Conservation (phyloP, 2,888 invertebrate genomes). For the Mimachlamys varia region DNA sequence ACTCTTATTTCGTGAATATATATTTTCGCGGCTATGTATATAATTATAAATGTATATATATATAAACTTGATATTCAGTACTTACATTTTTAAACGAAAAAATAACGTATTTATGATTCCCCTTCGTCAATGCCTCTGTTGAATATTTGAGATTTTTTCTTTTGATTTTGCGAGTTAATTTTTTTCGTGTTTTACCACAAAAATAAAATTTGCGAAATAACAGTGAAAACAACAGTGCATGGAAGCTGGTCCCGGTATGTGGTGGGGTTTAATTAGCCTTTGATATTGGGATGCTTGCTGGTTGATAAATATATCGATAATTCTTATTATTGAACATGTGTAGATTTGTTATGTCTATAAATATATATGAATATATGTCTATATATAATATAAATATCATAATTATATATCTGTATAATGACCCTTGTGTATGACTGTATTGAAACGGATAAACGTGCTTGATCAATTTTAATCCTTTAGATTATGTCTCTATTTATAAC, state of each 20-base stretch:
- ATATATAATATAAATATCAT: not conserved
- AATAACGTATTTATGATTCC: too few species aligned
- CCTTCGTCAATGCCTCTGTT: too few species aligned
- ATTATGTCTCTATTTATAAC: not conserved
- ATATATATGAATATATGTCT: not conserved
- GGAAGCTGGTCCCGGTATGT: not conserved
- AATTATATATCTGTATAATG: not conserved
- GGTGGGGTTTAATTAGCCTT: not conserved
- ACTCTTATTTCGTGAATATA: too few species aligned
- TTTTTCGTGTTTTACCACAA: too few species aligned
- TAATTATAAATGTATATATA: too few species aligned
- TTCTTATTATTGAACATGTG: not conserved
- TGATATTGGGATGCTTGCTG: not conserved
- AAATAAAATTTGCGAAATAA: too few species aligned
- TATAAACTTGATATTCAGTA: too few species aligned
- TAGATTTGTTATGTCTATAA: conserved; percentile 13
- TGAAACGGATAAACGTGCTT: not conserved
- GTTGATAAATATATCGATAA: not conserved
- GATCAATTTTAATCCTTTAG: not conserved
- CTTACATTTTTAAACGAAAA: too few species aligned
- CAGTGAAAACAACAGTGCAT: too few species aligned
- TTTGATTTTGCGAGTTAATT: too few species aligned
- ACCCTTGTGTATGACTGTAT: not conserved
- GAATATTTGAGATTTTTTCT: too few species aligned
- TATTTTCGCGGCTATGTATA: too few species aligned